phyloP scores from a whole-genome alignment of 2,113 vertebrate species.

The Centropristis striata region DNA sequence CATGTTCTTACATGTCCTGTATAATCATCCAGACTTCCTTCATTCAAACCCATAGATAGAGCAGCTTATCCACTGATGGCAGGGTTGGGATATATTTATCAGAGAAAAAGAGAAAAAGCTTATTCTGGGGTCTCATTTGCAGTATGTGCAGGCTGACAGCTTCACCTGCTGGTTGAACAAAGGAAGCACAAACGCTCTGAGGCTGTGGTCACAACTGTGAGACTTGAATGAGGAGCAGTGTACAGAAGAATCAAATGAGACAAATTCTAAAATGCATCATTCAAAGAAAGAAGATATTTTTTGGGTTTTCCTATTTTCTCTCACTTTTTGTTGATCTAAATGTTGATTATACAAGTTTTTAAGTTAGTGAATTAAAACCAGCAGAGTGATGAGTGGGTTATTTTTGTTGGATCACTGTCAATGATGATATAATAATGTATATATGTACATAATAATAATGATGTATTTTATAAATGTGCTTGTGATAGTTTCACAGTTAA shows the following conservation, averaged over 20 bases:
- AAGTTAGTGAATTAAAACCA: slow-evolving; percentile 84
- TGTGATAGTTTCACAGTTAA: no score
- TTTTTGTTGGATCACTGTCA: slow-evolving; percentile 88
- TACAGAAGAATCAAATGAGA: slow-evolving; percentile 90
- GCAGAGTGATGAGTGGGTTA: slow-evolving; percentile 87
- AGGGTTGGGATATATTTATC: no score
- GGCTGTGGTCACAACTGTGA: slow-evolving; percentile 74
- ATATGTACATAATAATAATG: no score
- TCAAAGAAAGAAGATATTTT: slow-evolving; percentile 81
- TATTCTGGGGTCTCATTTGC: no score
- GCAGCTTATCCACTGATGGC: no score
- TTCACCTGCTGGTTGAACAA: slow-evolving; percentile 36
- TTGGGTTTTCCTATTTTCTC: slow-evolving; percentile 72
- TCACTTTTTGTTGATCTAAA: slow-evolving; percentile 70
- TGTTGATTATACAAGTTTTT: slow-evolving; percentile 81
- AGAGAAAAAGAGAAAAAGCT: no score
- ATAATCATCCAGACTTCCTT: no score
- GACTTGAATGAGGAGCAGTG: slow-evolving; percentile 89
- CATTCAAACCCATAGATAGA: no score
- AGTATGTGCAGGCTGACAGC: background rate
- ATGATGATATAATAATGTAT: no score
- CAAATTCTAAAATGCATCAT: slow-evolving; percentile 86
- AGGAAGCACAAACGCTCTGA: no score
- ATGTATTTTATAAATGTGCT: no score
- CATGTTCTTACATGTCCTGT: no score